Evolutionary conservation across 1,140 invertebrate genomes (phyloP), one percentile per base, ranked within the genome.

Genomic region (Marisa cornuarietis): DNA sequence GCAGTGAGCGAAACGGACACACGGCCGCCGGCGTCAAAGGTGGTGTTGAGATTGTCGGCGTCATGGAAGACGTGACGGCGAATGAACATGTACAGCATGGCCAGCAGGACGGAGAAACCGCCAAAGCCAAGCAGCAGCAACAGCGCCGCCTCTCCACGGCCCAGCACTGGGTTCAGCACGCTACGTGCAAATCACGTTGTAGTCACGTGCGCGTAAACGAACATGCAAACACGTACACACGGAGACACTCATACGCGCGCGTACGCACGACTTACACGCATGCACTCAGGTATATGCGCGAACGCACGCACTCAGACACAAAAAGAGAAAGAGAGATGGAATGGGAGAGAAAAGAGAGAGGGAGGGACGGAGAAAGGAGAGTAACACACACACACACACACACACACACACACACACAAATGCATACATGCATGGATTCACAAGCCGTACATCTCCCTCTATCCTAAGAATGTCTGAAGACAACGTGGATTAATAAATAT

Each of bases 11-110:
- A 87, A 4, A 80, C 84, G 52, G 83, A 86, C n/a, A 87, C 84
- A 22, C 85, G 83, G 11, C 90, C 90, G 61, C 90, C 90, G 22
- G 90, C 90, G 80, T 91, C 90, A 73, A 91, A 91, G 20, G 90
- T 84, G 51, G 88, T 89, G 80, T 90, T 88, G 3, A 90, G 83
- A 54, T 83, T 87, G 63, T 88, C 77, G 26, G 81, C 83, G 76
- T 90, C 88, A 79, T 88, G 82, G 79, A 83, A 90, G 62, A 90
- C 84, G 71, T 87, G 73, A 78, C 85, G 85, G 54, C 89, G 81
- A 52, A 90, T 84, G 26, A 81, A 79, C 42, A 86, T 85, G 76
- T 89, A 87, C 4, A 84, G 61, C 24, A 87, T n/a, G 14, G 88
- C 89, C 61, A 90, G 81, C 52, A 87, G 77, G 51, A 86, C 72